Conservation (phyloP, 1,140 invertebrate genomes). For the Cydia splendana region DNA sequence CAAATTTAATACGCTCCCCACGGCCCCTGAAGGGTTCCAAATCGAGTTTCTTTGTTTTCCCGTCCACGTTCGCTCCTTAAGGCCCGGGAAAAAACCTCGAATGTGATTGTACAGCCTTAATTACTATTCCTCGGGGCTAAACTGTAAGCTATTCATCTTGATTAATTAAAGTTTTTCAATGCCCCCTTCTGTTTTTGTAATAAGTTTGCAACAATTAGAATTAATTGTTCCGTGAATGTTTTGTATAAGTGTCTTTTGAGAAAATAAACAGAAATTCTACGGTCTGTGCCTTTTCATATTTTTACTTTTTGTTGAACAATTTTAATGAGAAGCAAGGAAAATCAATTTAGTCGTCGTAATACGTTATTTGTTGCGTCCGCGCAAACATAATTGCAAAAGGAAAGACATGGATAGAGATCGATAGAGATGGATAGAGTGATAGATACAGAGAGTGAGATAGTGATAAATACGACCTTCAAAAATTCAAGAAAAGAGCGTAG, state of each 20-base stretch:
- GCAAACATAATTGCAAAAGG: no score
- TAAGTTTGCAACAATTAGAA: conserved; percentile 25
- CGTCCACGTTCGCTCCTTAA: conserved; percentile 47
- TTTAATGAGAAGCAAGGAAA: no score
- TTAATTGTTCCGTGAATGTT: conserved; percentile 16
- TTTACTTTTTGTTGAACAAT: not conserved
- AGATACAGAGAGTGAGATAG: no score
- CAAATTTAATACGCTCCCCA: conserved; percentile 77
- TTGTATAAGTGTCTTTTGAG: not conserved
- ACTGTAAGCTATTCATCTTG: conserved; percentile 68
- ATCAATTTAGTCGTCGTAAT: no score
- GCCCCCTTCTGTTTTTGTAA: conserved; percentile 36
- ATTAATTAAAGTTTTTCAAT: conserved; percentile 62
- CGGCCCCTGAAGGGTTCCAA: conserved; percentile 59
- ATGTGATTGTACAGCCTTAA: conserved; percentile 55
- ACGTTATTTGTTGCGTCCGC: no score
- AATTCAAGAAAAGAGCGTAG: no score
- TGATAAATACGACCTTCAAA: no score
- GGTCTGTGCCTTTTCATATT: not conserved
- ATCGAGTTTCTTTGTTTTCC: conserved; percentile 73
- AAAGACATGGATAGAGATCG: no score
- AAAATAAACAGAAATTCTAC: not conserved
- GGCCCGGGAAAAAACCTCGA: conserved; percentile 52
- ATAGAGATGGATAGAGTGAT: no score
- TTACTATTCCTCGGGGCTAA: conserved; percentile 61